phyloP scores from a whole-genome alignment of 2,797 vertebrate genomes.

The Sebastolobus alascanus region DNA sequence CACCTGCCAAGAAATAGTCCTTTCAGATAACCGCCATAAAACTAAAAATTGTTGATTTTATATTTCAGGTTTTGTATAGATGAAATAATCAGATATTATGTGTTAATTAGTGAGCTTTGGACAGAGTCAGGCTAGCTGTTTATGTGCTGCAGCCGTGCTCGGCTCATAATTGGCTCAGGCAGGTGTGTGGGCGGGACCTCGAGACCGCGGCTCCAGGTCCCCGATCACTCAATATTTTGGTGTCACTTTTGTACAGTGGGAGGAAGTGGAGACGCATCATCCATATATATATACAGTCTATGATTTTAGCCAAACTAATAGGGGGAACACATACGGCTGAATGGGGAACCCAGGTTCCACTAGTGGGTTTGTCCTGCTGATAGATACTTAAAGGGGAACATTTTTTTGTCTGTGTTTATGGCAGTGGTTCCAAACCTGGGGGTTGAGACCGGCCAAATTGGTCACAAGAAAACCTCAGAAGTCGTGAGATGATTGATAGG shows the following conservation, averaged over 20 bases:
- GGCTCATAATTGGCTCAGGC: too few species aligned
- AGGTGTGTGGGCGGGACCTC: too few species aligned
- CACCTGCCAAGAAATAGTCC: not conserved
- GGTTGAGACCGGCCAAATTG: not conserved
- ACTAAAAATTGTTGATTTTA: not conserved
- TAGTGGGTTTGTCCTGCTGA: not conserved
- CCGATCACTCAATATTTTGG: too few species aligned
- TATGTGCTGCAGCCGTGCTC: not conserved
- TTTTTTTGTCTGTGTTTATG: not conserved
- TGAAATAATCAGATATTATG: not conserved
- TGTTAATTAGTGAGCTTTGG: not conserved
- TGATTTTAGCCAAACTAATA: not conserved
- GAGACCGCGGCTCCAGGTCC: accelerated
- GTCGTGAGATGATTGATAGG: not conserved
- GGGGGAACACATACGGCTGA: not conserved
- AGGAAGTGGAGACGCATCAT: too few species aligned
- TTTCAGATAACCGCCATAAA: not conserved
- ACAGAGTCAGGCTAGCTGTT: not conserved
- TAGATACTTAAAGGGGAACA: not conserved
- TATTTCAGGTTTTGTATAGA: accelerated
- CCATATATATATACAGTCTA: too few species aligned
- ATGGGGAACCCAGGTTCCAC: not conserved
- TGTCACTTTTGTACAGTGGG: too few species aligned
- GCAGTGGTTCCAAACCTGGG: not conserved
- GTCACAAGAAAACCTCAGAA: not conserved